Evolutionary conservation across 2,113 vertebrate genomes (phyloP), one percentile per base, ranked within the genome.

Genomic region (Tapirus terrestris): DNA sequence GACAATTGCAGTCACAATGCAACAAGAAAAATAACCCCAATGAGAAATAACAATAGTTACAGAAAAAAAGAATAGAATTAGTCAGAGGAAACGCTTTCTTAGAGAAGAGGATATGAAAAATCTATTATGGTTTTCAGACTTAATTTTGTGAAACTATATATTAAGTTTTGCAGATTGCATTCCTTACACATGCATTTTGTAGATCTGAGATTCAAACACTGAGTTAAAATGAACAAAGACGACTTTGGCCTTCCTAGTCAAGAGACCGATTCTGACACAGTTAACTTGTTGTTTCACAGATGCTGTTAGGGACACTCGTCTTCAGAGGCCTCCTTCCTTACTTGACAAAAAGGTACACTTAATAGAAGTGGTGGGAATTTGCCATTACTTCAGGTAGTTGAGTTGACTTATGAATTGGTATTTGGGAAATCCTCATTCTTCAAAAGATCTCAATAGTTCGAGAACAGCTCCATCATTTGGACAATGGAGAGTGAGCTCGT

Each of bases 171-270:
- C 25, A 3, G 17, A 21, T 31, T 20, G 25, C 48, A 14, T 51
- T 2, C 25, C 73, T 53, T 14, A 53, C 18, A 39, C 70, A 27
- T 0, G 23, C 14, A 39, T n/a, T 39, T 13, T 18, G n/a, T 39
- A 72, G 27, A 31, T 39, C 51, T 58, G 10, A 72, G 45, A 31
- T 39, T 56, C 67, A 56, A 58, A 72, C 12, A 4, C 39, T 0
- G 0, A 31, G 13, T 20, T 7, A 18, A 56, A 72, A 21, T n/a
- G 6, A 21, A 2, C 1, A 13, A 2, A 16, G 72, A 39, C 0
- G 39, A 45, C 72, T 14, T 23, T 45, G 80, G 56, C 79, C 36
- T 53, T 53, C 14, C 51, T 53, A 53, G 51, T 53, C 13, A 53
- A 53, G 51, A 3, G 51, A 3, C 51, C 51, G 14, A 16, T 14